Evolutionary conservation across 2,888 invertebrate species (phyloP), one percentile per base, ranked within the genome.

Genomic region (Miltochrista miniata): DNA sequence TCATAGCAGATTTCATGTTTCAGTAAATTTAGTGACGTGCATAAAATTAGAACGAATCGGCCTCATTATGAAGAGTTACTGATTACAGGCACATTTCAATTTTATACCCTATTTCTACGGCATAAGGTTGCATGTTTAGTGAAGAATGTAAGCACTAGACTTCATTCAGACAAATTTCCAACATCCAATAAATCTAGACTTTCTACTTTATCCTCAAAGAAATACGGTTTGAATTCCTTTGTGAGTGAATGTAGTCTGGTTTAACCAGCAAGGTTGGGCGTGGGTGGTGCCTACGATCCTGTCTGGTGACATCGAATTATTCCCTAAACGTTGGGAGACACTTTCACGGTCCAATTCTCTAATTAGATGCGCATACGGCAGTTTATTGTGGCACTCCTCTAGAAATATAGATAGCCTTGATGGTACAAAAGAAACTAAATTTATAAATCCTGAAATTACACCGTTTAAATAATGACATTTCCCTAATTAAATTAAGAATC

Each of bases 11-110:
- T 46, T 24, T 24, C 48, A 44, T 49, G 45, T 31, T n/a, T 45
- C 42, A 47, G 18, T 42, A 51, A 41, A 52, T 50, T 48, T 41
- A 50, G 29, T 46, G 15, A 56, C 44, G 48, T 39, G 49, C 39
- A 56, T 51, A 54, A 63, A 63, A 64, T 63, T 63, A 64, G 60
- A 64, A 43, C 48, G 45, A 45, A 44, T 36, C 31, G 63, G 15
- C 63, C 67, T 66, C 63, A 47, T 51, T 44, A 47, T 30, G 24
- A 39, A 18, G 39, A 11, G n/a, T 40, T 39, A 35, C 33, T 15
- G 29, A 35, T 34, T 13, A 18, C 14, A 35, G 15, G n/a, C 10
- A 18, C 2, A 24, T 24, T 29, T 18, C 11, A 10, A 48, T 29
- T 33, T 39, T 29, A 14, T n/a, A 52, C 48, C 8, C n/a, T 48